Percentiles rank a stretch among this genome's conserved stretches.
phyloP scores from a whole-genome alignment of 2,113 vertebrate species.

The Halichoerus grypus region DNA sequence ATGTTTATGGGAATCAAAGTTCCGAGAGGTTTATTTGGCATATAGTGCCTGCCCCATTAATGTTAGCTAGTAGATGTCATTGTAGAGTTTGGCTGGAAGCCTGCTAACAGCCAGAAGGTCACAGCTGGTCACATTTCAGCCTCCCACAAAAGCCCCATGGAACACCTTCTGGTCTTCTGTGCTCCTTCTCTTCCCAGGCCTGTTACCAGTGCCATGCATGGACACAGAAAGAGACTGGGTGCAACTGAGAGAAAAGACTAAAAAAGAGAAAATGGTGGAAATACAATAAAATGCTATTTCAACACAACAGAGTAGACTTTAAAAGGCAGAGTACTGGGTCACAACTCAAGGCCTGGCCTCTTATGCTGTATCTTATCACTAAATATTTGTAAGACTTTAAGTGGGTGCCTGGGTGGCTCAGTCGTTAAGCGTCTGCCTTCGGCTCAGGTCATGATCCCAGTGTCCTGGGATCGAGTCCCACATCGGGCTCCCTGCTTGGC shows the following conservation, averaged over 20 bases:
- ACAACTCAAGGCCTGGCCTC: not conserved
- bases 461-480: too few relatives aligned
- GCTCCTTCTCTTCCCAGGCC: not conserved
- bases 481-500: too few relatives aligned
- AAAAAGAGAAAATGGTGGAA: not conserved
- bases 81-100: not conserved
- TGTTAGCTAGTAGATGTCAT: not conserved
- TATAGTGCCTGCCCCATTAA: not conserved
- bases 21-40: not conserved
- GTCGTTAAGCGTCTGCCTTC: too few relatives aligned
- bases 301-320: not conserved
- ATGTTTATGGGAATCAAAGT: not conserved
- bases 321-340: not conserved
- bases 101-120: not conserved
- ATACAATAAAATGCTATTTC: not conserved
- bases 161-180: too few relatives aligned
- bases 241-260: not conserved
- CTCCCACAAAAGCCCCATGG: not conserved
- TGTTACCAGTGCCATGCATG: fast-evolving
- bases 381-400: not conserved
- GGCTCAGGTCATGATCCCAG: too few relatives aligned
- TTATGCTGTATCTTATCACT: not conserved
- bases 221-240: not conserved
- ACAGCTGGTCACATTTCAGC: not conserved
- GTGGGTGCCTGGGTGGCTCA: too few relatives aligned